These are phyloP conservation scores for Cirrhinus molitorella DNA, from an alignment of 2,797 vertebrate genomes.

Conservation along the genomic window DNA sequence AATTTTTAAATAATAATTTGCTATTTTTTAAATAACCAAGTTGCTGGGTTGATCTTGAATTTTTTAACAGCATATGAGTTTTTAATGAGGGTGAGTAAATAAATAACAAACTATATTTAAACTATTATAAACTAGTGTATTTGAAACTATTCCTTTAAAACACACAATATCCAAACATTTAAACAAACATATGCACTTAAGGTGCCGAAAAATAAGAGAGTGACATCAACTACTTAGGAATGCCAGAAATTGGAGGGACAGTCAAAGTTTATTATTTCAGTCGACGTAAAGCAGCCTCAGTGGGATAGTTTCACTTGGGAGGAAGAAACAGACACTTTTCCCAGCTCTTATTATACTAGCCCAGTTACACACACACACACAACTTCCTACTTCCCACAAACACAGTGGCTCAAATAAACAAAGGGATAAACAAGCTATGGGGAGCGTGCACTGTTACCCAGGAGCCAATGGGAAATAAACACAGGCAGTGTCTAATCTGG, in stretches of 20 bases:
- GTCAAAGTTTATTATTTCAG: slow-evolving; percentile 79
- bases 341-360: slow-evolving; percentile 74
- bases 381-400: slow-evolving; percentile 71
- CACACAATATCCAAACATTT: not conserved
- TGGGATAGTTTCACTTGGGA: slow-evolving; percentile 75
- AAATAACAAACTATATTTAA: too few relatives aligned
- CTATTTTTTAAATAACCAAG: too few relatives aligned
- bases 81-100: slow-evolving; percentile 7
- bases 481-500: slow-evolving; percentile 59
- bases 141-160: slow-evolving; percentile 45
- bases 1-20: too few relatives aligned
- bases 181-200: slow-evolving; percentile 40
- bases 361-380: slow-evolving; percentile 58
- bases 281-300: slow-evolving; percentile 72
- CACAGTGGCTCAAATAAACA: slow-evolving; percentile 77
- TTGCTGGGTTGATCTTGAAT: too few relatives aligned
- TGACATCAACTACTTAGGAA: slow-evolving; percentile 78
- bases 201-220: slow-evolving; percentile 49
- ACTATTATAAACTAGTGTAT: too few relatives aligned
- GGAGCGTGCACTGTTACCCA: slow-evolving; percentile 65
- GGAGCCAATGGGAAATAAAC: slow-evolving; percentile 68
- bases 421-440: slow-evolving; percentile 72
- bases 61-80: not conserved
- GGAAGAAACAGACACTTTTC: slow-evolving; percentile 76
- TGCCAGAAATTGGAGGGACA: slow-evolving; percentile 66